Percentiles rank a stretch among this genome's conserved stretches.
Conservation (phyloP, 2,888 invertebrate species). For the Imbricaverruca yamaguchii region DNA sequence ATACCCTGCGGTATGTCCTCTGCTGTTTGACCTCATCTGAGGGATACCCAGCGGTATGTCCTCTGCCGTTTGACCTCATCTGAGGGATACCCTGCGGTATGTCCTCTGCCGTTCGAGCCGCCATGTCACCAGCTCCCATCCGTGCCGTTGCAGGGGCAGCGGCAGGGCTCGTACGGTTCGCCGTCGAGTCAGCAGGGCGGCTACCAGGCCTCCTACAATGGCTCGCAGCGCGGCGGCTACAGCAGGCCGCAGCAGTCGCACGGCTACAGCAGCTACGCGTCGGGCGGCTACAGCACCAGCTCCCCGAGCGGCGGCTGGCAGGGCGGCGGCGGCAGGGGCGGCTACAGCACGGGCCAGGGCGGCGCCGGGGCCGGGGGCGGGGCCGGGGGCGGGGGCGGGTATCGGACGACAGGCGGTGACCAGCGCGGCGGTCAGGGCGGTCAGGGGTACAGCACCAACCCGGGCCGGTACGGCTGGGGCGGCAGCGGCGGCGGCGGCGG, state of each 20-base stretch:
- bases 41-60: no score
- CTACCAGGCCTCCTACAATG: neutral
- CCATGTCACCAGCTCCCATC: no score
- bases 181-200: neutral
- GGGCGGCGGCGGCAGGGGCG: neutral
- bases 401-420: neutral
- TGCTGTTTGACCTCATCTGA: no score
- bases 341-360: no score
- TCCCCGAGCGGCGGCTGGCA: neutral
- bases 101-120: no score
- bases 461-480: neutral
- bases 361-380: no score
- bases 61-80: no score
- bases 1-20: no score
- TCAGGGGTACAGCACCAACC: neutral
- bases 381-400: neutral
- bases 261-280: neutral
- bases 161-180: neutral
- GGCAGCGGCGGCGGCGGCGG: neutral
- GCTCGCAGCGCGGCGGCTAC: neutral
- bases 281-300: constrained; percentile 1
- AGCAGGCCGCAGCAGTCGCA: neutral
- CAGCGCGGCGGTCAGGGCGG: neutral
- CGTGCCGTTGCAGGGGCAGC: neutral
- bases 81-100: no score